Evolutionary conservation across 1,140 invertebrate genomes (phyloP).

Genomic region (Drosophila serrata): DNA sequence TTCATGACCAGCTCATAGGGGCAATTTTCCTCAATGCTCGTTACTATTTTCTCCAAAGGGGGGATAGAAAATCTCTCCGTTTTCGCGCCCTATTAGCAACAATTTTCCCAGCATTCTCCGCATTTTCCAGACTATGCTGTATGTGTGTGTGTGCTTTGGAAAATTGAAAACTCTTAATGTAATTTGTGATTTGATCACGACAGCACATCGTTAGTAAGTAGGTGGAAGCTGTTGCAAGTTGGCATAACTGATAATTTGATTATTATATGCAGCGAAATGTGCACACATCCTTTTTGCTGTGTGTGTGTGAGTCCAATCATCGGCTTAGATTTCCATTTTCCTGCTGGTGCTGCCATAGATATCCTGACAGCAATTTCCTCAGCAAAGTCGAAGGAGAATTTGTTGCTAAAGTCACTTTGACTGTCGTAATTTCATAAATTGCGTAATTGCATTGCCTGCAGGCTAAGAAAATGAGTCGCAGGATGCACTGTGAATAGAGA

Average conservation of each 20-base stretch:
- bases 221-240: constrained; percentile 36
- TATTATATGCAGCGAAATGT: constrained; percentile 41
- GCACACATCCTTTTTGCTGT: background rate
- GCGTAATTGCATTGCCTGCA: constrained; percentile 61
- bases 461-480: background rate
- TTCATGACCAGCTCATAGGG: background rate
- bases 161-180: constrained; percentile 73
- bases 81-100: constrained; percentile 12
- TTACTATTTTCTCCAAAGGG: background rate
- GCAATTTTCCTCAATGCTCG: background rate
- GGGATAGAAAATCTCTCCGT: background rate
- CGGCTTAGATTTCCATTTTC: constrained; percentile 35
- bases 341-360: constrained; percentile 26
- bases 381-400: constrained; percentile 36
- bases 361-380: constrained; percentile 52
- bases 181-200: constrained; percentile 59
- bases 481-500: background rate
- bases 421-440: constrained; percentile 70
- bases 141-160: constrained; percentile 3
- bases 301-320: constrained; percentile 23
- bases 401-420: constrained; percentile 57
- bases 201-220: constrained; percentile 31
- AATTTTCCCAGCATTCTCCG: background rate
- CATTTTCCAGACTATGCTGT: background rate
- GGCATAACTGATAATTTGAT: constrained; percentile 73